Evolutionary conservation across 2,113 vertebrate genomes (phyloP).

Genomic region (Microtus richardsoni): DNA sequence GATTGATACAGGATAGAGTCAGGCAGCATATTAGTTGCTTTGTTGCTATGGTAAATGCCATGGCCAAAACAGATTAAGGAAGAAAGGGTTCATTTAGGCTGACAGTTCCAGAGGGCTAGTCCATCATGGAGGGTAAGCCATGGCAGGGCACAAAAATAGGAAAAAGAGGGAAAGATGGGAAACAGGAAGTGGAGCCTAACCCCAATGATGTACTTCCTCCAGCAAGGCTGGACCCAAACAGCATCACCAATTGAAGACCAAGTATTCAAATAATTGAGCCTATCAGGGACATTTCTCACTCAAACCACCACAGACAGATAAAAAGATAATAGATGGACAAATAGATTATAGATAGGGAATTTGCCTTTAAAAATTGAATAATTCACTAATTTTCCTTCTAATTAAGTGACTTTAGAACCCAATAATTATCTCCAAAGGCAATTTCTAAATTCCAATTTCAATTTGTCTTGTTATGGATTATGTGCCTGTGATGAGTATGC

Average conservation of each 20-base stretch:
- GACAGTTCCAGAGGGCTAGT: neutral
- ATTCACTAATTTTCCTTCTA: conserved; percentile 14
- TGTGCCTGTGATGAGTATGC: neutral
- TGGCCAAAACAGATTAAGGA: neutral
- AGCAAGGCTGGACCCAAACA: neutral
- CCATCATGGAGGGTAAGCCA: neutral
- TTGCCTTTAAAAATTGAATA: conserved; percentile 10
- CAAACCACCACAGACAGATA: neutral
- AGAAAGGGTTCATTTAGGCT: neutral
- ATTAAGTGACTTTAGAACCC: neutral
- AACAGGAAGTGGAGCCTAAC: neutral
- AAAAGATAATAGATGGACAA: neutral
- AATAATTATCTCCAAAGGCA: conserved; percentile 17
- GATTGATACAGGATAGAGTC: neutral
- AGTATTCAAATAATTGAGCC: neutral
- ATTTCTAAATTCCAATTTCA: conserved; percentile 7
- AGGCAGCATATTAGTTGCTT: neutral
- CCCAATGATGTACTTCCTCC: neutral
- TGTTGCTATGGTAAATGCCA: neutral
- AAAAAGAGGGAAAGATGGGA: neutral
- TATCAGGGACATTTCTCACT: neutral
- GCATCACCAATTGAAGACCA: neutral
- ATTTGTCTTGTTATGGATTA: conserved; percentile 1
- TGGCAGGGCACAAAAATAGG: neutral
- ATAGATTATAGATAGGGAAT: neutral